Evolutionary conservation across 2,888 invertebrate genomes (phyloP).

Genomic region (Teleogryllus oceanicus): DNA sequence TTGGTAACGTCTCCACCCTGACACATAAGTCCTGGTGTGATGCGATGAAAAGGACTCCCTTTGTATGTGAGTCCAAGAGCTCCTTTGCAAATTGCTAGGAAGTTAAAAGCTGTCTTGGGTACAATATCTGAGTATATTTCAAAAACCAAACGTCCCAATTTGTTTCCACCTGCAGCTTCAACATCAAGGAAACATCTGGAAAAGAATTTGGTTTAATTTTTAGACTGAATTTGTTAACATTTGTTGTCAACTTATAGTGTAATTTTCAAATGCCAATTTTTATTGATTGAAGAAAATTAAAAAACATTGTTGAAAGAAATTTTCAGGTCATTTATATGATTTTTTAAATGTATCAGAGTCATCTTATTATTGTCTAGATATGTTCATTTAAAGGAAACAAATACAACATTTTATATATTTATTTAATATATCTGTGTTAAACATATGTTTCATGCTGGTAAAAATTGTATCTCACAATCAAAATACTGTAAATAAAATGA

Average conservation of each 20-base stretch:
- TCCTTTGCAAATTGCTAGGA: conserved; percentile 45
- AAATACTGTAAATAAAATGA: neutral
- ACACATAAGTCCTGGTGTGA: conserved; percentile 56
- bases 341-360: no score
- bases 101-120: conserved; percentile 47
- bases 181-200: conserved; percentile 47
- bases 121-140: conserved; percentile 46
- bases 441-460: neutral
- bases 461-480: neutral
- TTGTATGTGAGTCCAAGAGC: conserved; percentile 45
- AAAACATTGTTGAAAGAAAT: no score
- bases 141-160: conserved; percentile 45
- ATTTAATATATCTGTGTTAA: no score
- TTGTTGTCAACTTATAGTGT: no score
- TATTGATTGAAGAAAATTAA: no score
- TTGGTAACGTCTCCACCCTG: conserved; percentile 58
- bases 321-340: no score
- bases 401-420: no score
- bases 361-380: no score
- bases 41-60: conserved; percentile 51
- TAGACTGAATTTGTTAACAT: no score
- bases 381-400: no score
- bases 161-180: conserved; percentile 38
- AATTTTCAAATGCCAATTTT: no score
- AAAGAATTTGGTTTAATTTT: conserved; percentile 32